phyloP scores from a whole-genome alignment of 92 coral and sea anemone species.

The Epizoanthus rinbou region DNA sequence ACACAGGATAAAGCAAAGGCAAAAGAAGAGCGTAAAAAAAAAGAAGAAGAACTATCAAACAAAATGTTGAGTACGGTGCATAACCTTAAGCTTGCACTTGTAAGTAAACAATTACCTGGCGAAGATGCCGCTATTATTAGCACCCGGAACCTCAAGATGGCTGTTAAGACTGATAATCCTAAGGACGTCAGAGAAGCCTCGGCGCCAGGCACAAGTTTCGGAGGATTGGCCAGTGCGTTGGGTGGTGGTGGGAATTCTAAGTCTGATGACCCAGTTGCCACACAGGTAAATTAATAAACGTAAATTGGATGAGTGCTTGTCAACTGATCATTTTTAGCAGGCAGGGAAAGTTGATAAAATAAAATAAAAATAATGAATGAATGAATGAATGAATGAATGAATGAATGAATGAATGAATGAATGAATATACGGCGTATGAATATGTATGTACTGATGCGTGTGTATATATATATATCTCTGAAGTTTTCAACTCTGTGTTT shows the following conservation, averaged over 20 bases:
- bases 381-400: no score
- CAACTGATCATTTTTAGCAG: no score
- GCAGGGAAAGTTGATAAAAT: no score
- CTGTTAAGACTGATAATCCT: constrained; percentile 14
- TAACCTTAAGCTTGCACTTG: neutral
- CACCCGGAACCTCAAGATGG: neutral
- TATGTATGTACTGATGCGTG: no score
- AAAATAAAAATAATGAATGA: no score
- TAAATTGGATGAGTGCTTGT: neutral
- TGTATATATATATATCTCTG: no score
- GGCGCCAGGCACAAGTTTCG: constrained; percentile 28
- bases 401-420: no score
- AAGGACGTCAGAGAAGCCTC: constrained; percentile 1
- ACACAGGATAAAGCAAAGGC: neutral
- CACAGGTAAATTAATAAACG: constrained; percentile 13
- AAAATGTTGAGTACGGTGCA: neutral
- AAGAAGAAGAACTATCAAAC: constrained; percentile 3
- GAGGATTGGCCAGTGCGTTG: neutral
- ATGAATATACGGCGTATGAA: no score
- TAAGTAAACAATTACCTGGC: constrained; percentile 6
- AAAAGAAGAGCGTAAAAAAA: neutral
- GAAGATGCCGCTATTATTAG: constrained; percentile 18
- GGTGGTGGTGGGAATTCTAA: neutral
- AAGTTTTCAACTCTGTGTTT: no score
- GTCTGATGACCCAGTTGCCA: neutral